Evolutionary conservation across 2,888 invertebrate genomes (phyloP).

Genomic region (Glaucopsyche alexis): DNA sequence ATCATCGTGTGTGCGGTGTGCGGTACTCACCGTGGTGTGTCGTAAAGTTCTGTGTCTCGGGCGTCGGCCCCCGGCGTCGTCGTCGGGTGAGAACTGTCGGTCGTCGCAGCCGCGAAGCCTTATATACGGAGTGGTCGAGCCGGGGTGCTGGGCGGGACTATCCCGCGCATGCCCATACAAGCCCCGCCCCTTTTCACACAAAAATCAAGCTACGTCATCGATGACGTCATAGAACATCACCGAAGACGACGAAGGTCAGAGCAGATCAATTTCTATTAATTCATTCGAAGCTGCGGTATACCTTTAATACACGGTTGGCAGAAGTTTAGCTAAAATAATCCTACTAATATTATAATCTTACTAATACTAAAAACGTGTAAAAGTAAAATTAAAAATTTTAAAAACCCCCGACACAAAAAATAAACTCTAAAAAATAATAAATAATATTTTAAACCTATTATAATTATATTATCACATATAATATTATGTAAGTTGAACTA

Average conservation of each 20-base stretch:
- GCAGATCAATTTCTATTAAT: background rate
- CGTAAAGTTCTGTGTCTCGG: conserved; percentile 59
- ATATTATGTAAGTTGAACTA: too few relatives aligned
- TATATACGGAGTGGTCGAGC: conserved; percentile 56
- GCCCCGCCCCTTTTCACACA: conserved; percentile 65
- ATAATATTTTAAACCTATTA: too few relatives aligned
- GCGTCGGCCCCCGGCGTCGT: conserved; percentile 46
- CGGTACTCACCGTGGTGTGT: conserved; percentile 60
- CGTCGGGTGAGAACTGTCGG: conserved; percentile 44
- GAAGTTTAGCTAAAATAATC: background rate
- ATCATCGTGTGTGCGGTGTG: too few relatives aligned
- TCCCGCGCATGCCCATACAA: conserved; percentile 48
- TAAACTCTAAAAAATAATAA: too few relatives aligned
- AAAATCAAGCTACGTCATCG: conserved; percentile 46
- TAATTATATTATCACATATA: too few relatives aligned
- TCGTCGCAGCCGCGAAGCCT: conserved; percentile 45
- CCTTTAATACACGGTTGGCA: background rate
- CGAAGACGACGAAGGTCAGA: conserved; percentile 19
- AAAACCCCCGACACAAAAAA: too few relatives aligned
- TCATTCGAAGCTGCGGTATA: background rate
- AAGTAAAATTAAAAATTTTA: too few relatives aligned
- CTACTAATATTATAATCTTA: too few relatives aligned
- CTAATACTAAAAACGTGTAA: too few relatives aligned
- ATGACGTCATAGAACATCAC: conserved; percentile 50
- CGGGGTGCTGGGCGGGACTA: conserved; percentile 60